These are phyloP conservation scores for Chorisops tibialis DNA, from an alignment of 2,888 invertebrate species.

Conservation along the genomic window DNA sequence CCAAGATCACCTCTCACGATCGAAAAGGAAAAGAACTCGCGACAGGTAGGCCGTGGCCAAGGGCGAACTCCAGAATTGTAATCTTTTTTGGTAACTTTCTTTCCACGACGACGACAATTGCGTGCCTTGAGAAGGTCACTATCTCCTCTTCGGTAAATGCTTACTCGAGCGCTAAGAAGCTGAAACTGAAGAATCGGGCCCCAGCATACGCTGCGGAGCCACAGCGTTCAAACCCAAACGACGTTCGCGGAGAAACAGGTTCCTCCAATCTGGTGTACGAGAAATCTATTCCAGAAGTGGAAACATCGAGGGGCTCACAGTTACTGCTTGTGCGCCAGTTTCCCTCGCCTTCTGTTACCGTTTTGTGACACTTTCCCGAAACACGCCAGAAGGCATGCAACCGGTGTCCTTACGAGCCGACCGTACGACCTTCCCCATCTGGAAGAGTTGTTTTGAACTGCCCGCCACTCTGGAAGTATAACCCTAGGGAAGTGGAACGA, in stretches of 20 bases:
- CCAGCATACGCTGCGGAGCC: not conserved
- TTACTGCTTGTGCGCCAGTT: slow-evolving; percentile 13
- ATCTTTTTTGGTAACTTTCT: no score
- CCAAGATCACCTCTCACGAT: no score
- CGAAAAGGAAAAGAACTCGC: not conserved
- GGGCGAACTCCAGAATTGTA: not conserved
- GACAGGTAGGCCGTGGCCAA: not conserved
- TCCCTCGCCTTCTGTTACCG: not conserved
- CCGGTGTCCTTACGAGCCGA: slow-evolving; percentile 7
- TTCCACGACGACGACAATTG: slow-evolving; percentile 1
- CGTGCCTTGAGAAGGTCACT: slow-evolving; percentile 24
- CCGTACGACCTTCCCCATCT: not conserved
- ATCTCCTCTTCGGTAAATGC: slow-evolving; percentile 10
- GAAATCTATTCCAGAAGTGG: slow-evolving; percentile 17
- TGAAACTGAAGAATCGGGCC: slow-evolving; percentile 18
- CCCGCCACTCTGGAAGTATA: not conserved
- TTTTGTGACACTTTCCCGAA: slow-evolving; percentile 8
- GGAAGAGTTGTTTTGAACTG: not conserved
- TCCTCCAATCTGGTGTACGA: slow-evolving; percentile 3
- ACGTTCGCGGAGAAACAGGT: slow-evolving; percentile 12
- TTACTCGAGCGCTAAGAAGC: slow-evolving; percentile 16
- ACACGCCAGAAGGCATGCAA: slow-evolving; percentile 9
- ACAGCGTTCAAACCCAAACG: slow-evolving; percentile 15
- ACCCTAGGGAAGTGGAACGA: not conserved
- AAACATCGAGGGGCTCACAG: not conserved